Percentiles rank a stretch among this genome's conserved stretches.
These are phyloP conservation scores for Calycopis cecrops DNA, from an alignment of 1,140 invertebrate genomes.

Conservation along the genomic window DNA sequence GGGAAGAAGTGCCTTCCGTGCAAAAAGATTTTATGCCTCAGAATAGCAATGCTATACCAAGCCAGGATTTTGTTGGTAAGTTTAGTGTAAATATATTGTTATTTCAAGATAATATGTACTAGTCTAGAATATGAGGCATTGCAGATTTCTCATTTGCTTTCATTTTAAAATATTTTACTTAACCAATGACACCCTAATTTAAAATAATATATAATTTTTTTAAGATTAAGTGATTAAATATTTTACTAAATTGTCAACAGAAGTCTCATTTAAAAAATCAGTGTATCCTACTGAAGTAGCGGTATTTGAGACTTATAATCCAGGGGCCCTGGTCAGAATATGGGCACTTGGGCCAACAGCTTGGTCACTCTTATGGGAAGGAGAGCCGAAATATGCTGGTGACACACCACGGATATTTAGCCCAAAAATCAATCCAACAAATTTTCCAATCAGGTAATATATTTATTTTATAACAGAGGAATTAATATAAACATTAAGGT, in stretches of 20 bases:
- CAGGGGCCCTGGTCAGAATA: constrained; percentile 89
- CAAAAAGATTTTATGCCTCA: constrained; percentile 83
- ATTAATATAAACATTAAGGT: no score
- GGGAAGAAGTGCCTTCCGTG: constrained; percentile 85
- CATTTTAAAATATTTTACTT: constrained; percentile 1
- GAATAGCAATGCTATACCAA: constrained; percentile 79
- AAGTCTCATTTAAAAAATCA: constrained; percentile 82
- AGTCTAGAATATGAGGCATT: no score
- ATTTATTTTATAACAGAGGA: background rate
- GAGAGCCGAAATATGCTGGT: constrained; percentile 78
- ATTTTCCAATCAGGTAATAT: constrained; percentile 79
- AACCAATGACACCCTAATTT: constrained; percentile 14
- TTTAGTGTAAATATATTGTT: constrained; percentile 26
- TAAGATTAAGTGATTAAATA: background rate
- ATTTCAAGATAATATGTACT: no score
- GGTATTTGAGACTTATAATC: constrained; percentile 93
- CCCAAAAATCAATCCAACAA: constrained; percentile 79
- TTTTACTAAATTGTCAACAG: constrained; percentile 65
- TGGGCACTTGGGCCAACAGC: constrained; percentile 78
- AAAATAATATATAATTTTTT: background rate
- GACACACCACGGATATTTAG: constrained; percentile 84
- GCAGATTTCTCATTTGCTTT: background rate
- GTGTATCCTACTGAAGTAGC: constrained; percentile 86
- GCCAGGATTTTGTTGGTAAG: constrained; percentile 91
- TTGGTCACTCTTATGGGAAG: constrained; percentile 88